Percentiles rank a stretch among this genome's conserved stretches.
These are phyloP conservation scores for Leucoraja ocellata DNA, from an alignment of 2,797 vertebrate genomes.

Conservation along the genomic window DNA sequence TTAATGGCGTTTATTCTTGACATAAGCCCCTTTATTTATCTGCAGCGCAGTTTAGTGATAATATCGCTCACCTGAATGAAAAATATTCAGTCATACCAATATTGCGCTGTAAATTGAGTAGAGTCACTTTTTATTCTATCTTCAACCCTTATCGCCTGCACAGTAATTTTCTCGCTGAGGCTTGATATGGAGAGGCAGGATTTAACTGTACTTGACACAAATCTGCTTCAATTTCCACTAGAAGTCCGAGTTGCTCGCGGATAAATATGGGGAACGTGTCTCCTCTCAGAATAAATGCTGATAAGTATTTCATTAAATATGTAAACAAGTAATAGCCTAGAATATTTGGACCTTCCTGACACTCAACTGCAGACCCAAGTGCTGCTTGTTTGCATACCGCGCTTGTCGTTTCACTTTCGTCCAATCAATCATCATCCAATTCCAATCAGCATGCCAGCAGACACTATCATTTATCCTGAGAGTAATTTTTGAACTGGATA, in stretches of 20 bases:
- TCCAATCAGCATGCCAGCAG: slow-evolving; percentile 54
- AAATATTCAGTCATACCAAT: slow-evolving; percentile 99
- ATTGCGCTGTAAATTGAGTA: slow-evolving; percentile 99
- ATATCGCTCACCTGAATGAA: slow-evolving; percentile 99
- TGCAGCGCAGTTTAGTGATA: slow-evolving; percentile 97
- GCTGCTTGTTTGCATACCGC: slow-evolving; percentile 49
- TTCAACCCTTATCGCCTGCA: slow-evolving; percentile 95
- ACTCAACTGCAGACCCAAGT: slow-evolving; percentile 51
- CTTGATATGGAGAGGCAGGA: slow-evolving; percentile 98
- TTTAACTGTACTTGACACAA: slow-evolving; percentile 99
- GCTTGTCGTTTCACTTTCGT: slow-evolving; percentile 50
- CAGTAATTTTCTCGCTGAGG: slow-evolving; percentile 96
- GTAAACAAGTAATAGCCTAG: slow-evolving; percentile 52
- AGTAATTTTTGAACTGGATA: slow-evolving; percentile 54
- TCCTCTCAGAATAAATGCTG: slow-evolving; percentile 42
- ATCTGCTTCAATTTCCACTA: slow-evolving; percentile 97
- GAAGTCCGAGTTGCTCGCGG: slow-evolving; percentile 83
- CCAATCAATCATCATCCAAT: slow-evolving; percentile 59
- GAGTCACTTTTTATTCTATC: slow-evolving; percentile 98
- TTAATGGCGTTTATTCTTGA: slow-evolving; percentile 99
- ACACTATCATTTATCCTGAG: slow-evolving; percentile 54
- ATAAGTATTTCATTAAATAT: slow-evolving; percentile 37
- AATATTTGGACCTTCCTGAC: slow-evolving; percentile 51
- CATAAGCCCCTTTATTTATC: slow-evolving; percentile 99
- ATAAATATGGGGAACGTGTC: slow-evolving; percentile 61